phyloP scores from a whole-genome alignment of 2,113 vertebrate genomes.

The Ammospiza nelsoni region DNA sequence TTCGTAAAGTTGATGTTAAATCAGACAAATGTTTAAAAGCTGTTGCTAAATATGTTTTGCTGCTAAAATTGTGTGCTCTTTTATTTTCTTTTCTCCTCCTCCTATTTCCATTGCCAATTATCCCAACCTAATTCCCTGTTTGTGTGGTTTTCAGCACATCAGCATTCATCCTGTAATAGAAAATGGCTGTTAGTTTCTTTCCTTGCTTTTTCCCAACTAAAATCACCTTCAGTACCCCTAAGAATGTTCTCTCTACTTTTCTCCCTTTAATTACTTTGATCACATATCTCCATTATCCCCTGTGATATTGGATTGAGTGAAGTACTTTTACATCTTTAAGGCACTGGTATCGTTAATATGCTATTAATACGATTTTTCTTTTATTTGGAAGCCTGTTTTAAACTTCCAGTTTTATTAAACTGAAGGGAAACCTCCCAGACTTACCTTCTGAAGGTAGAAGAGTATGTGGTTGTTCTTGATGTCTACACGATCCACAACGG shows the following conservation, averaged over 20 bases:
- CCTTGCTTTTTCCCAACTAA: background rate
- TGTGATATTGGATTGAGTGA: background rate
- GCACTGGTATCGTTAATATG: background rate
- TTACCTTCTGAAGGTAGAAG: slow-evolving; percentile 65
- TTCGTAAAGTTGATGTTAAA: background rate
- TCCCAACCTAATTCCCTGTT: background rate
- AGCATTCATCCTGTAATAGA: background rate
- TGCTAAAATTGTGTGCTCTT: background rate
- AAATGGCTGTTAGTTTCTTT: background rate
- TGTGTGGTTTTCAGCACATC: background rate
- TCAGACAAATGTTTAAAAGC: background rate
- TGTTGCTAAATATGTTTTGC: background rate
- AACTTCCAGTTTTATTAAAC: background rate
- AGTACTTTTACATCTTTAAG: background rate
- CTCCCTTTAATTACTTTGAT: background rate
- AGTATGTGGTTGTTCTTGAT: slow-evolving; percentile 56
- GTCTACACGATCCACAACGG: slow-evolving; percentile 44
- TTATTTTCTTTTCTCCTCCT: background rate
- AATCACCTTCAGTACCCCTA: background rate
- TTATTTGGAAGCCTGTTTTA: background rate
- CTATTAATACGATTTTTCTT: background rate
- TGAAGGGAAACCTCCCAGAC: background rate
- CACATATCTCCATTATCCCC: background rate
- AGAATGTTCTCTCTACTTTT: background rate
- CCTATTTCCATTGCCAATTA: background rate